Base-by-base conservation (phyloP, 2,113 vertebrate species). In the Amphilophus citrinellus region DNA sequence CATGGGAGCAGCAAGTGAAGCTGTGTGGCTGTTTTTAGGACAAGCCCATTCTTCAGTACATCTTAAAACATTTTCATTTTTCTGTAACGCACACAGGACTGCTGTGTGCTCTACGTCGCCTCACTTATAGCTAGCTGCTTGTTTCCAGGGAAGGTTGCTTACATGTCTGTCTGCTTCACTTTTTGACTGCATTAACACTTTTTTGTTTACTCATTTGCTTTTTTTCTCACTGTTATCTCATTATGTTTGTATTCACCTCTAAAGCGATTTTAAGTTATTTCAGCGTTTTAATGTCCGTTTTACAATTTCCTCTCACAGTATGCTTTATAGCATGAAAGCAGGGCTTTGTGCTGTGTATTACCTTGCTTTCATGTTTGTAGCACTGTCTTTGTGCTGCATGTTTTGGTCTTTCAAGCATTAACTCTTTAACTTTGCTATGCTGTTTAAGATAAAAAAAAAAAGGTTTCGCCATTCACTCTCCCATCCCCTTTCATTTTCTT, bases 11-110 rank as follows among this genome's bases (percentile, higher is more conserved):
- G 27, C 79, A 91, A 90, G 68, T 89, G 65, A 92, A 91, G 89
- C 92, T 89, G 89, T 90, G 89, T 92, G 90, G 47, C 57, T 85
- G 91, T 93, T 95, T 56, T 88, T 61, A 86, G 87, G 27, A 80
- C 37, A 60, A 63, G 81, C 83, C 84, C 86, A 78, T 89, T 91
- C 84, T 91, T 80, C 75, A 76, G 82, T 87, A 90, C 82, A 88
- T 81, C 59, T 56, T 84, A 65, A 77, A 32, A 71, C 53, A 56
- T 87, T 86, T 80, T 77, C 44, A 63, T 85, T 81, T 60, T 87
- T 73, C 75, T 73, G 84, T 80, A 75, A 88, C 86, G 82, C 90
- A 91, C 76, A 85, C 87, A 84, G 78, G 65, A 79, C 88, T 24
- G 65, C 81, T 79, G 44, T 82, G 61, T 89, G 88, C 63, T 77